phyloP scores from a whole-genome alignment of 1,140 invertebrate genomes.

The Drosophila nannoptera region DNA sequence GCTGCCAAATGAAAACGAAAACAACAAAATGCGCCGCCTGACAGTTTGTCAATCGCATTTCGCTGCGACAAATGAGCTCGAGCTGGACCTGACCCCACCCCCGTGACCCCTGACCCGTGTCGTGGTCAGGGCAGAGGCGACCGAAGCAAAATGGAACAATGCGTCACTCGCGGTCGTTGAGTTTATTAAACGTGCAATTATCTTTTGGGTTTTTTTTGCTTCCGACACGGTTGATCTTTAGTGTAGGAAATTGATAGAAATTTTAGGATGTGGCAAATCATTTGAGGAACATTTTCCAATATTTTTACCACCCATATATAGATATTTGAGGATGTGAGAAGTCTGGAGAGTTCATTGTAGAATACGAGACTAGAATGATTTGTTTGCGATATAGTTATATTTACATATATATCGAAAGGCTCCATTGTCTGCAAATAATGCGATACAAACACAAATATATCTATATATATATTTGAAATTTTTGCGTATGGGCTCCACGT shows the following conservation, averaged over 20 bases:
- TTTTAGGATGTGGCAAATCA: too few species aligned
- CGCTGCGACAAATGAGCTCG: constrained; percentile 65
- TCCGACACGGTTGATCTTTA: too few species aligned
- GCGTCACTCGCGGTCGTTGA: constrained; percentile 26
- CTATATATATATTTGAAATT: constrained; percentile 16
- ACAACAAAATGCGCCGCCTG: constrained; percentile 61
- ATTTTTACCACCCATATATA: too few species aligned
- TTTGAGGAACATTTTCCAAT: too few species aligned
- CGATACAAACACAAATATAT: constrained; percentile 14
- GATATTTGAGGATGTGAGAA: too few species aligned
- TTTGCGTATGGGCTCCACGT: background rate
- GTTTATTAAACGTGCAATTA: constrained; percentile 60
- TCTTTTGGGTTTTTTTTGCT: constrained; percentile 2
- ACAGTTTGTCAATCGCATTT: constrained; percentile 75
- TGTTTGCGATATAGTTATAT: too few species aligned
- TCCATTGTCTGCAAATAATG: constrained; percentile 18
- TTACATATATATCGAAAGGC: background rate
- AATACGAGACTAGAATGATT: too few species aligned
- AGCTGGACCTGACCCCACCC: constrained; percentile 7
- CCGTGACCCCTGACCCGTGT: constrained; percentile 31
- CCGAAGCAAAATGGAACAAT: constrained; percentile 13
- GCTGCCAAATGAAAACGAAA: constrained; percentile 42
- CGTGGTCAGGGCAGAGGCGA: background rate
- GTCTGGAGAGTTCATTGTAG: too few species aligned
- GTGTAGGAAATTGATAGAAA: too few species aligned